Conservation (phyloP, 1,140 invertebrate species). For the Plectrocnemia conspersa region DNA sequence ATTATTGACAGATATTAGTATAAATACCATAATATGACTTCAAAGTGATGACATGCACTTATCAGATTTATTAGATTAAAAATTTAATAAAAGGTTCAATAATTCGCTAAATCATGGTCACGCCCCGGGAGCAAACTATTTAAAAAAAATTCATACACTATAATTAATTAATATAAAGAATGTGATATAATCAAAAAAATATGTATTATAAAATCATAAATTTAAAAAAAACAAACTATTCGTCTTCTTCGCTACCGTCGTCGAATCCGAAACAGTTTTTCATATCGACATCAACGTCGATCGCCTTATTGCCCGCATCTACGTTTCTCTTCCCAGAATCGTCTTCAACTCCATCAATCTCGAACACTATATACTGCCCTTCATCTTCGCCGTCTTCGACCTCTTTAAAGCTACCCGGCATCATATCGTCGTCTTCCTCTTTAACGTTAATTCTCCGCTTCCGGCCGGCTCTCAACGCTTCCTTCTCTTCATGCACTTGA, state of each 20-base stretch:
- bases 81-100: no score
- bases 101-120: no score
- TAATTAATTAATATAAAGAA: no score
- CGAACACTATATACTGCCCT: constrained; percentile 70
- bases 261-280: constrained; percentile 80
- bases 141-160: no score
- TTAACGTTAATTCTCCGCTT: constrained; percentile 68
- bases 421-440: constrained; percentile 42
- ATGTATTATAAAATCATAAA: no score
- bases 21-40: no score
- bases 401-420: constrained; percentile 40
- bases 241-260: constrained; percentile 20
- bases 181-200: no score
- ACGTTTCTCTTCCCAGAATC: constrained; percentile 22
- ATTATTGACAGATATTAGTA: no score
- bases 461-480: constrained; percentile 67
- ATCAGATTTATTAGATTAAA: no score
- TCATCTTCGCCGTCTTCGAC: constrained; percentile 51
- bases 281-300: constrained; percentile 61
- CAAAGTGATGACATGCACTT: no score
- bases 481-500: constrained; percentile 62
- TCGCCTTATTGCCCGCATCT: constrained; percentile 11
- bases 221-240: neutral
- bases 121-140: no score
- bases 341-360: constrained; percentile 64